Conservation (phyloP, 2,797 vertebrate genomes). For the Thaleichthys pacificus region DNA sequence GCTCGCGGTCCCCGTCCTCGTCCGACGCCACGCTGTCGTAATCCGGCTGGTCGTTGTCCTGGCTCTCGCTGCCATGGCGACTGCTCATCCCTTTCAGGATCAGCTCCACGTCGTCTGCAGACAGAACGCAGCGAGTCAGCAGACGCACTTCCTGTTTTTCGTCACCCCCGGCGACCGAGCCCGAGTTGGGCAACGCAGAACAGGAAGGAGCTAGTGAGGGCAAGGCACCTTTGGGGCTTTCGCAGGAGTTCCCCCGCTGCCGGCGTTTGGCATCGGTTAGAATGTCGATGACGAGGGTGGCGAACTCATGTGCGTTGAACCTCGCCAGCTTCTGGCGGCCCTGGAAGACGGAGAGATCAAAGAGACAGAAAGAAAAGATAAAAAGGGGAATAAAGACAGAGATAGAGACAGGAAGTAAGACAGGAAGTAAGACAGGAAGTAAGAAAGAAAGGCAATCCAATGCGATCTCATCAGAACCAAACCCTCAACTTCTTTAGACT, state of each 20-base stretch:
- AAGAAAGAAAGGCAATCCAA: too few species aligned
- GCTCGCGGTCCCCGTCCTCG: conserved; percentile 88
- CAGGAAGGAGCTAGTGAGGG: neutral
- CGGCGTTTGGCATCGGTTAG: conserved; percentile 94
- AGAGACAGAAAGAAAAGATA: neutral
- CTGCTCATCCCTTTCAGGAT: conserved; percentile 87
- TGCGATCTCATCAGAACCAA: too few species aligned
- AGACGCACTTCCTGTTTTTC: neutral
- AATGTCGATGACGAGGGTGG: conserved; percentile 95
- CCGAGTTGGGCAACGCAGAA: neutral
- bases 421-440: too few species aligned
- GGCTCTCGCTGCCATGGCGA: conserved; percentile 84
- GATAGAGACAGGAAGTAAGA: too few species aligned
- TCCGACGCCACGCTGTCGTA: conserved; percentile 98
- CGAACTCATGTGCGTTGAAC: conserved; percentile 97
- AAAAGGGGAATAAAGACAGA: too few species aligned
- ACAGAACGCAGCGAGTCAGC: neutral
- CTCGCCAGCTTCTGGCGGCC: conserved; percentile 95
- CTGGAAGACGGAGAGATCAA: conserved; percentile 58
- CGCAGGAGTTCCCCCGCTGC: conserved; percentile 88
- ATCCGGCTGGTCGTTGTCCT: conserved; percentile 95
- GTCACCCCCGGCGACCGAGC: too few species aligned
- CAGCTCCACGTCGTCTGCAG: conserved; percentile 90
- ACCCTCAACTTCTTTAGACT: too few species aligned
- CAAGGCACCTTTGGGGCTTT: conserved; percentile 85